phyloP scores from a whole-genome alignment of 2,888 invertebrate genomes.

The Embidobia sp. region DNA sequence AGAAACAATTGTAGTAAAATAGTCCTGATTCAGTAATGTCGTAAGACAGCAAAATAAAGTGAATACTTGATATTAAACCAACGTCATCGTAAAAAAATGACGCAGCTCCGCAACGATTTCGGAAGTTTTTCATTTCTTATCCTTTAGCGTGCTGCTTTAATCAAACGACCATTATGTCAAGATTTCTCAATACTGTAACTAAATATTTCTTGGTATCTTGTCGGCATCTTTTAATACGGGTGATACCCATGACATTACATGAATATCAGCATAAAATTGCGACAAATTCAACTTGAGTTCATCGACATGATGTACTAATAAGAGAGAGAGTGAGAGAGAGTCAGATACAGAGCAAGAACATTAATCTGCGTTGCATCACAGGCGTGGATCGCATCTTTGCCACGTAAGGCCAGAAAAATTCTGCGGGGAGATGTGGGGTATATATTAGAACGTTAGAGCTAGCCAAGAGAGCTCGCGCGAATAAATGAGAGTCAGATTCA shows the following conservation, averaged over 20 bases:
- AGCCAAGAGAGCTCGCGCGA: constrained; percentile 38
- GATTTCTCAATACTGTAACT: constrained; percentile 23
- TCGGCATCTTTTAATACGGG: constrained; percentile 53
- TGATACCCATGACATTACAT: constrained; percentile 63
- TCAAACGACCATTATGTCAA: constrained; percentile 56
- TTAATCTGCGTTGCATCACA: constrained; percentile 76
- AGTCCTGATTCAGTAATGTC: too few relatives aligned
- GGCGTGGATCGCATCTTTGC: constrained; percentile 77
- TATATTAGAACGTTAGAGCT: constrained; percentile 28
- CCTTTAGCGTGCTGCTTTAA: constrained; percentile 51
- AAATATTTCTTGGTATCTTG: too few relatives aligned
- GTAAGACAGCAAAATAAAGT: too few relatives aligned
- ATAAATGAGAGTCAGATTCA: constrained; percentile 61
- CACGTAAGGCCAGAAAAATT: constrained; percentile 71
- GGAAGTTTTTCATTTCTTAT: constrained; percentile 43
- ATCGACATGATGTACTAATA: too few relatives aligned
- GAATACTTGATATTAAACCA: too few relatives aligned
- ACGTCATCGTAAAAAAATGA: too few relatives aligned
- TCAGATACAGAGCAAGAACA: constrained; percentile 65
- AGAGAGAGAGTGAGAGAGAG: too few relatives aligned
- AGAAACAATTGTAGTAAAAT: too few relatives aligned
- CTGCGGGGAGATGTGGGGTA: constrained; percentile 19
- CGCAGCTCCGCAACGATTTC: constrained; percentile 28
- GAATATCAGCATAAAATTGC: constrained; percentile 53
- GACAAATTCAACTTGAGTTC: constrained; percentile 58